A percentile compares a stretch with the other conserved stretches of the same genome.
Conservation (phyloP, 2,888 invertebrate species). For the Athrips mouffetella region DNA sequence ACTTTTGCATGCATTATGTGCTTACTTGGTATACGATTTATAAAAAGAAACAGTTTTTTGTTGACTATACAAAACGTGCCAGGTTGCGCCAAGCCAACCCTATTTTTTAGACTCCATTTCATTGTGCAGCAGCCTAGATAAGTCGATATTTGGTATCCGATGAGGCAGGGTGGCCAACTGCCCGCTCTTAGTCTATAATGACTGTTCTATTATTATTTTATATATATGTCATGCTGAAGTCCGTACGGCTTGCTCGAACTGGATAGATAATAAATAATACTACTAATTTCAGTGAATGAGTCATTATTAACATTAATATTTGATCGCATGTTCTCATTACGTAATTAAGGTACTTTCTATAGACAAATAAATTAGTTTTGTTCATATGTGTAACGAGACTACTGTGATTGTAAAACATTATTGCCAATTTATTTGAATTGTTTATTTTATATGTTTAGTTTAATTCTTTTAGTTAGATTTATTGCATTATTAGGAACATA, state of each 20-base stretch:
- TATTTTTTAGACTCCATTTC: too few species aligned
- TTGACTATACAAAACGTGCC: too few species aligned
- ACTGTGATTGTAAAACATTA: slow-evolving; percentile 54
- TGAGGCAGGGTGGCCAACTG: too few species aligned
- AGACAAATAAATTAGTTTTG: slow-evolving; percentile 22
- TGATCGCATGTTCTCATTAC: slow-evolving; percentile 31
- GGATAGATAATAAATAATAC: slow-evolving; percentile 43
- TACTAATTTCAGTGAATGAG: slow-evolving; percentile 41
- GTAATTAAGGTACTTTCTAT: slow-evolving; percentile 36
- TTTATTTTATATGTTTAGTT: slow-evolving; percentile 40
- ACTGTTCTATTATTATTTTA: not conserved
- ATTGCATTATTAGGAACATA: slow-evolving; percentile 26
- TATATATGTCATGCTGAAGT: slow-evolving; percentile 24
- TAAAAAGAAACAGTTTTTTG: too few species aligned
- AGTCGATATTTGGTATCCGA: too few species aligned
- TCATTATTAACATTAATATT: slow-evolving; percentile 36
- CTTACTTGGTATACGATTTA: too few species aligned
- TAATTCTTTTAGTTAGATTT: slow-evolving; percentile 34
- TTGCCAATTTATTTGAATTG: slow-evolving; percentile 43
- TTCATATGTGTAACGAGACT: slow-evolving; percentile 39
- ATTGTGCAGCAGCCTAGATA: too few species aligned
- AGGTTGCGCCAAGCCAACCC: too few species aligned
- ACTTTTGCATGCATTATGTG: too few species aligned
- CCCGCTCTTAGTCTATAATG: not conserved
- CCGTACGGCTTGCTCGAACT: slow-evolving; percentile 49